These are phyloP conservation scores for Tetragonula clypearis DNA, from an alignment of 1,140 invertebrate genomes.

Conservation along the genomic window DNA sequence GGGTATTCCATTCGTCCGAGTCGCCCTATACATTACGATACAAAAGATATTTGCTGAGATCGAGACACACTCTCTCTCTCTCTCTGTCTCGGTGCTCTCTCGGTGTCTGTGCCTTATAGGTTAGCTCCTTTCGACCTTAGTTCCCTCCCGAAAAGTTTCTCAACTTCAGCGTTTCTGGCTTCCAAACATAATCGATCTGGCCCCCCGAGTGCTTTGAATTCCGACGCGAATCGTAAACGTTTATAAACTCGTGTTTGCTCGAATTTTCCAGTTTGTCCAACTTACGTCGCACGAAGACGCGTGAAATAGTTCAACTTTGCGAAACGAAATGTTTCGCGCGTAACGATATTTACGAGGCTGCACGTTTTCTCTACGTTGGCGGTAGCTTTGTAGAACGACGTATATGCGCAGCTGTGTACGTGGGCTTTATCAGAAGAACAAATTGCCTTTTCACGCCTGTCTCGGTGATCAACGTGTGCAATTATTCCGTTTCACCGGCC, in stretches of 20 bases:
- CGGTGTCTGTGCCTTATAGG: neutral
- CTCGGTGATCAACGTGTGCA: neutral
- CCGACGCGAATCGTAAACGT: slow-evolving; percentile 27
- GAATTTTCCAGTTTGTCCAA: slow-evolving; percentile 13
- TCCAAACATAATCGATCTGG: slow-evolving; percentile 17
- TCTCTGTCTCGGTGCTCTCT: no score
- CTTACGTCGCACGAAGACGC: neutral
- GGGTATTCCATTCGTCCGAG: neutral
- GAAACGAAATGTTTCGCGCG: neutral
- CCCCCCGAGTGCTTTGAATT: neutral
- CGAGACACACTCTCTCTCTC: no score
- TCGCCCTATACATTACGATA: neutral
- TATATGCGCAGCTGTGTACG: neutral
- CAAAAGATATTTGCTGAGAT: neutral
- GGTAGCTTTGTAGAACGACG: neutral
- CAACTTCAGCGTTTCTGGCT: neutral
- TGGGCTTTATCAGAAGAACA: neutral
- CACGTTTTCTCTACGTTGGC: neutral
- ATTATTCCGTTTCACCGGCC: neutral
- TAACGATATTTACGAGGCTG: neutral
- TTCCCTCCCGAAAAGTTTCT: neutral
- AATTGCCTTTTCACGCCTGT: neutral
- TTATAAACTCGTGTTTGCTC: slow-evolving; percentile 28
- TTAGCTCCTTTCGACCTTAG: neutral
- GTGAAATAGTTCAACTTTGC: slow-evolving; percentile 1